Percentiles rank a stretch among this genome's conserved stretches.
These are phyloP conservation scores for Pandemis cinnamomeana DNA, from an alignment of 2,888 invertebrate species.

Conservation along the genomic window DNA sequence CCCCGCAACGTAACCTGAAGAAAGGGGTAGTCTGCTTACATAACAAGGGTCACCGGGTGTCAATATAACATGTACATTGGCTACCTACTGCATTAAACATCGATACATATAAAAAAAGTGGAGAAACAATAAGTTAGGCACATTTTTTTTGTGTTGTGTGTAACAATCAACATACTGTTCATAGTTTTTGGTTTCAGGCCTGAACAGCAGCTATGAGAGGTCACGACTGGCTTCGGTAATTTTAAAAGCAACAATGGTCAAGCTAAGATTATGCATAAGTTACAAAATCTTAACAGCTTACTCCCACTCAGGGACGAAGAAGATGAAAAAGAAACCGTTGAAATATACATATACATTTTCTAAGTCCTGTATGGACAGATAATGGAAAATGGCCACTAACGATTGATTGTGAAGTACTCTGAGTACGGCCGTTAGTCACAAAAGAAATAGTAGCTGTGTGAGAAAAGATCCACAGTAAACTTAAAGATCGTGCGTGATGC, in stretches of 20 bases:
- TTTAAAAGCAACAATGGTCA: background rate
- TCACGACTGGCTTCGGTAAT: no score
- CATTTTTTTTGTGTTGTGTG: no score
- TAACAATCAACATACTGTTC: no score
- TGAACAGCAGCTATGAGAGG: no score
- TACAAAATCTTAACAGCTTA: no score
- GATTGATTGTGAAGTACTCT: background rate
- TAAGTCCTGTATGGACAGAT: background rate
- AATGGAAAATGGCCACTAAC: background rate
- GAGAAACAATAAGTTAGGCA: no score
- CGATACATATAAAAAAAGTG: no score
- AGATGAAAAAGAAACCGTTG: no score
- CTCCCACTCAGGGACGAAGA: no score
- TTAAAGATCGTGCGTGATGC: background rate
- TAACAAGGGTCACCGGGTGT: background rate
- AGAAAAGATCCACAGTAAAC: background rate
- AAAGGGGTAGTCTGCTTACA: background rate
- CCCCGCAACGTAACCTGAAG: constrained; percentile 15
- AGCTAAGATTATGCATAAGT: no score
- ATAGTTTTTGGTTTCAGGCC: no score
- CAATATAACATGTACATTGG: background rate
- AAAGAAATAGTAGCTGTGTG: background rate
- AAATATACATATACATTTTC: background rate
- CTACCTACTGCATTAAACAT: no score
- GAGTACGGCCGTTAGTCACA: background rate